Evolutionary conservation across 2,113 vertebrate genomes (phyloP), one percentile per base, ranked within the genome.

Genomic region (Toxostoma redivivum): DNA sequence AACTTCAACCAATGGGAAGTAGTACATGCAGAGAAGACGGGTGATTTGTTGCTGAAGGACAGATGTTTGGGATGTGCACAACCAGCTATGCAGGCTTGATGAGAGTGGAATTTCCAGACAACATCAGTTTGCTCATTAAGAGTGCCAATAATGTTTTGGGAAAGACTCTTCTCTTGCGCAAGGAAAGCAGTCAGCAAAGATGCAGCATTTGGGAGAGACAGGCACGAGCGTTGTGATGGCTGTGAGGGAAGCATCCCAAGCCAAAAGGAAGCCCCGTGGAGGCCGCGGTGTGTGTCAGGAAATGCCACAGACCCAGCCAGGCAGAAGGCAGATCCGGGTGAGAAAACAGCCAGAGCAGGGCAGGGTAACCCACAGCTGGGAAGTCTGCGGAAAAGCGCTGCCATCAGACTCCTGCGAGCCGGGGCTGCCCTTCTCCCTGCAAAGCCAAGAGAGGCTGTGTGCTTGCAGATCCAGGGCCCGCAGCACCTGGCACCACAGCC

Each of bases 1-100:
- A 42, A 42, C 40, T 42, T 42, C 12, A 42, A 15, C 40, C 40
- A 65, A 10, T 19, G 28, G 51, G 25, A 78, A 86, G 25, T 16
- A 77, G n/a, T 10, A 44, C 2, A 12, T 37, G 50, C 20, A 45
- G 58, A 86, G 79, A 66, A 50, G 8, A 31, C 4, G 44, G 42
- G 69, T 47, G 33, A 78, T 45, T 35, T 27, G 5, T 2, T 42
- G 56, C 15, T 40, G 51, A 30, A 86, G 54, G 50, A 37, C 84
- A 72, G 23, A 27, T 0, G 2, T 69, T 57, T 30, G 40, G 8
- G 40, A 21, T 58, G 38, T 1, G 1, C 30, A 37, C 4, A 5
- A 5, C 6, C 25, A 37, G 28, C 37, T 47, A 27, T 0, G 0
- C 28, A 25, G 25, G 25, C 54, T 50, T 31, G 78, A 18, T 0